Percentiles rank a stretch among this genome's conserved stretches.
Evolutionary conservation across 2,113 vertebrate species (phyloP).

Genomic region (Leucopsar rothschildi): DNA sequence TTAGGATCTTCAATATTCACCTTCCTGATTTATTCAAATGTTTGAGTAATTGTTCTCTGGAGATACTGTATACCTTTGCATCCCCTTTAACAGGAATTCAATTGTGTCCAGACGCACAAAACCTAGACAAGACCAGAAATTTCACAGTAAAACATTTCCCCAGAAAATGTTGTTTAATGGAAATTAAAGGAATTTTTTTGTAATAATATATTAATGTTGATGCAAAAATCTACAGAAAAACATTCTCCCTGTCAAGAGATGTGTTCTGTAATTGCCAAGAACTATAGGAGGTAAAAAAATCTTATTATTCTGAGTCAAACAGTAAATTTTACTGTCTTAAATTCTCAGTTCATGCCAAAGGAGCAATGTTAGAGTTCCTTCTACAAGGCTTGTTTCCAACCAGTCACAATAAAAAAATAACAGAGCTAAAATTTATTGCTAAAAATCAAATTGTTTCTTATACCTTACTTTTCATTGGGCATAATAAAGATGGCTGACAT

Average conservation of each 20-base stretch:
- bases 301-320: neutral
- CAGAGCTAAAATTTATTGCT: neutral
- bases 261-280: neutral
- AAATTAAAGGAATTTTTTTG: neutral
- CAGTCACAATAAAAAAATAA: neutral
- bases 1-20: neutral
- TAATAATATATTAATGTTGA: neutral
- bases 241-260: neutral
- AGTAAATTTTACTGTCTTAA: neutral
- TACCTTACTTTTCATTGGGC: neutral
- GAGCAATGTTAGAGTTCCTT: neutral
- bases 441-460: neutral
- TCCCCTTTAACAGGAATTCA: neutral
- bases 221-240: neutral
- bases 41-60: neutral
- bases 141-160: neutral
- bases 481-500: neutral
- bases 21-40: neutral
- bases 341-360: neutral
- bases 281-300: neutral
- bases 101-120: neutral
- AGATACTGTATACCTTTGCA: neutral
- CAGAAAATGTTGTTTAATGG: neutral
- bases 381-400: neutral
- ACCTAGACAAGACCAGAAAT: neutral